Percentiles rank a stretch among this genome's conserved stretches.
Conservation (phyloP, 2,113 vertebrate species). For the Fregetta grallaria region DNA sequence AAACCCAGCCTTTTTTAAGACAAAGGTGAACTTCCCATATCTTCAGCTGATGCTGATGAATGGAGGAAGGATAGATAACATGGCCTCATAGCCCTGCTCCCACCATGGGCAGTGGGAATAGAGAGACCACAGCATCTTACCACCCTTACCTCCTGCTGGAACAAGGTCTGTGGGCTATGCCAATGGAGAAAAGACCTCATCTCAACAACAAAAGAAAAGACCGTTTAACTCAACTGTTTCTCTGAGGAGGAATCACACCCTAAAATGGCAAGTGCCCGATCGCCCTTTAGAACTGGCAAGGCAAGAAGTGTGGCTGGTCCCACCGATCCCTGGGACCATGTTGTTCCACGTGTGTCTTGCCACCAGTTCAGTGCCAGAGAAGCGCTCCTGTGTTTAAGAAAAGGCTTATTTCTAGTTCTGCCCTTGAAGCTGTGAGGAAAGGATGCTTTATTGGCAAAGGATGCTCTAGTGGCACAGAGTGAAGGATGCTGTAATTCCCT, state of each 20-base stretch:
- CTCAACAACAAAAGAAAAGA: not conserved
- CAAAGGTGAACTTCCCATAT: not conserved
- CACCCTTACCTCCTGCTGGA: not conserved
- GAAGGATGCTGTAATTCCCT: not conserved
- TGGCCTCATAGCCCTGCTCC: not conserved
- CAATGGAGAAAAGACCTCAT: not conserved
- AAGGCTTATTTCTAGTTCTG: not conserved
- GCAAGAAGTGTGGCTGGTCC: not conserved
- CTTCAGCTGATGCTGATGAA: not conserved
- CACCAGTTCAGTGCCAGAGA: not conserved
- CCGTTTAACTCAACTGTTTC: not conserved
- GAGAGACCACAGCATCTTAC: not conserved
- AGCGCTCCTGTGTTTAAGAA: not conserved
- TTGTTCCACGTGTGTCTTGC: not conserved
- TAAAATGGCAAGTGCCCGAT: not conserved
- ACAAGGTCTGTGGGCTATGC: not conserved
- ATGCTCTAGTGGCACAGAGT: not conserved
- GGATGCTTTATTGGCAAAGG: not conserved
- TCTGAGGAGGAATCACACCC: not conserved
- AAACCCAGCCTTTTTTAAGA: not conserved
- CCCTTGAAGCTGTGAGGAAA: not conserved
- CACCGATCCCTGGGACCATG: rapidly evolving
- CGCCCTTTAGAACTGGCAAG: not conserved
- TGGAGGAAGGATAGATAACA: not conserved
- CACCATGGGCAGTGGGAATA: not conserved